Evolutionary conservation across 2,888 invertebrate genomes (phyloP), one percentile per base, ranked within the genome.

Genomic region (Rosalia funebris): DNA sequence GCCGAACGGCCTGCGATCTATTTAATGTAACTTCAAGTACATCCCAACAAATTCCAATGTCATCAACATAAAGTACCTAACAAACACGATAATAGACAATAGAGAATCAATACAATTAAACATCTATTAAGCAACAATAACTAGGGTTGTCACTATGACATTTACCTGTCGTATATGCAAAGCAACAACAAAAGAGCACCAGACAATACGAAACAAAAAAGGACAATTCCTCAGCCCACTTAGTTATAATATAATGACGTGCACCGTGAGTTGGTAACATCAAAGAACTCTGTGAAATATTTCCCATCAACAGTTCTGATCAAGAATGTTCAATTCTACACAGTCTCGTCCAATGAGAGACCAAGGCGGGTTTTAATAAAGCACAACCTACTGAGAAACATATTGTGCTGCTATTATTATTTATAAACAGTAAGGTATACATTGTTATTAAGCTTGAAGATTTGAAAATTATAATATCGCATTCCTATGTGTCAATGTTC

Each of bases 291-390:
- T 64, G 66, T 66, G 66, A 66, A 64, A 62, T 66, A 66, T 66
- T 66, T 66, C 66, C 63, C 66, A 66, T 66, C 66, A 64, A 58
- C 61, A 56, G 59, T 54, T 52, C 65, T 45, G 66, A 64, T 64
- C 60, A 66, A 66, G 65, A 65, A 65, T 66, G 66, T 64, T 64
- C 64, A 60, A 67, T 64, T 68, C 50, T 56, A 57, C 52, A 50
- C 56, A 41, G 41, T 59, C 63, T 32, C 67, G 61, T 50, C 68
- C 68, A 68, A 68, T 68, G 57, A 56, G 53, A 45, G 46, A 45
- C 52, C 60, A 50, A 68, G 68, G 68, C 68, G 68, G 60, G 68
- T 68, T 68, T n/a, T 65, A 63, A 61, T 61, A 62, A 68, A 65
- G 66, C 60, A 61, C 68, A 58, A 59, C 68, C 68, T 68, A 65